Evolutionary conservation across 2,113 vertebrate genomes (phyloP).

Genomic region (Ptyas mucosa): DNA sequence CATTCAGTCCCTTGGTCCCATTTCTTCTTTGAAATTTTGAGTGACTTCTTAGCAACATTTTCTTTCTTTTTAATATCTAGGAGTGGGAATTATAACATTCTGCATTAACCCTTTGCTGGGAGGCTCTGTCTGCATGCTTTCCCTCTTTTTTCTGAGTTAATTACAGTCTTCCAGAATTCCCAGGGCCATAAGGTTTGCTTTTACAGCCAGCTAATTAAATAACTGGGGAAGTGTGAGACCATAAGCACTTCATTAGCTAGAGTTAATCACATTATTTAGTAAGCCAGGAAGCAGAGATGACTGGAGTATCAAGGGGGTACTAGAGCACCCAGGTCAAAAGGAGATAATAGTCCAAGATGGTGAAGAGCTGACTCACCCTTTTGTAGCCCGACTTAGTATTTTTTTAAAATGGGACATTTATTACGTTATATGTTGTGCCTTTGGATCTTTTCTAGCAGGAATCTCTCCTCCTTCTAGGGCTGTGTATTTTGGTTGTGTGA

Average conservation of each 20-base stretch:
- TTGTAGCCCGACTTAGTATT: not conserved
- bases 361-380: not conserved
- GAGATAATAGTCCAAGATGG: not conserved
- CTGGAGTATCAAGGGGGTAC: not conserved
- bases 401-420: not conserved
- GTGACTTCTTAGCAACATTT: not conserved
- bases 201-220: slow-evolving; percentile 32
- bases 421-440: not conserved
- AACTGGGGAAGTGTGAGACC: slow-evolving; percentile 20
- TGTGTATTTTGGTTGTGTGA: not conserved
- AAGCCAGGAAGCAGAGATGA: slow-evolving; percentile 5
- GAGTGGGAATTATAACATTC: not conserved
- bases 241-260: slow-evolving; percentile 26
- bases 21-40: not conserved
- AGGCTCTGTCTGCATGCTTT: not conserved
- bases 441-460: not conserved
- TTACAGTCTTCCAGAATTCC: slow-evolving; percentile 14
- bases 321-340: slow-evolving; percentile 1
- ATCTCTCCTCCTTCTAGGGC: not conserved
- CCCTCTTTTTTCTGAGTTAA: not conserved
- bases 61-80: not conserved
- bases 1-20: not conserved
- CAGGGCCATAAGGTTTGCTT: slow-evolving; percentile 23
- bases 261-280: slow-evolving; percentile 33
- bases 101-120: slow-evolving; percentile 3